Evolutionary conservation across 35 echinoderm and acorn worm genomes (phyloP), one percentile per base, ranked within the genome.

Genomic region (Ophiothrix spiculata): DNA sequence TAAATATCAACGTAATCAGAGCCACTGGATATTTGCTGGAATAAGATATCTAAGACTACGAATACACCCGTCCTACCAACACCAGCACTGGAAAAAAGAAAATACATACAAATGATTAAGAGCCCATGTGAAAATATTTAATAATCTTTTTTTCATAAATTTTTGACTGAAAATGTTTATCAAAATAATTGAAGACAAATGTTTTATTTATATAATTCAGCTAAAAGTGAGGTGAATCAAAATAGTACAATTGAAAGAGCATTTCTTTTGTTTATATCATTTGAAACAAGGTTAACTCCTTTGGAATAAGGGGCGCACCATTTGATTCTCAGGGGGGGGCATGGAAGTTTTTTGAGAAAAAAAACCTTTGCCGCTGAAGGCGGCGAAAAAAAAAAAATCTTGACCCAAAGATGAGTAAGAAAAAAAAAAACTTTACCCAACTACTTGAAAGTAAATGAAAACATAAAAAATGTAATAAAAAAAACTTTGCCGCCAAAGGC

Each of bases 41-140:
- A 32, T 19, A 93, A 78, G 23, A 81, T 73, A 78, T 93, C 87
- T 8, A 85, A 78, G 12, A 82, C 83, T 11, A 86, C 40, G 42
- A 89, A 93, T 11, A 83, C 84, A 11, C 92, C 92, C 4, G 87
- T 75, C 81, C 92, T n/a, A 14, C 92, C 92, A 76, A 93, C 87
- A 34, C 92, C 92, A 85, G 92, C 92, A 77, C 92, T 93, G 77
- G 1, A 81, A 74, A 1, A 31, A 64, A 60, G n/a, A 10, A 80
- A 42, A 39, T 28, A 37, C n/a, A 39, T 2, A 37, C 1, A 36
- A 37, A 75, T n/a, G 73, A 33, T n/a, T 10, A 75, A n/a, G 4
- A 31, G 29, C 4, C 35, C 29, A 2, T 31, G 56, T 14, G 14
- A 15, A 28, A 14, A 15, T 63, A 28, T 14, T 63, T 28, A 63